These are phyloP conservation scores for Yponomeuta plumbellus DNA, from an alignment of 2,888 invertebrate genomes.

Conservation along the genomic window DNA sequence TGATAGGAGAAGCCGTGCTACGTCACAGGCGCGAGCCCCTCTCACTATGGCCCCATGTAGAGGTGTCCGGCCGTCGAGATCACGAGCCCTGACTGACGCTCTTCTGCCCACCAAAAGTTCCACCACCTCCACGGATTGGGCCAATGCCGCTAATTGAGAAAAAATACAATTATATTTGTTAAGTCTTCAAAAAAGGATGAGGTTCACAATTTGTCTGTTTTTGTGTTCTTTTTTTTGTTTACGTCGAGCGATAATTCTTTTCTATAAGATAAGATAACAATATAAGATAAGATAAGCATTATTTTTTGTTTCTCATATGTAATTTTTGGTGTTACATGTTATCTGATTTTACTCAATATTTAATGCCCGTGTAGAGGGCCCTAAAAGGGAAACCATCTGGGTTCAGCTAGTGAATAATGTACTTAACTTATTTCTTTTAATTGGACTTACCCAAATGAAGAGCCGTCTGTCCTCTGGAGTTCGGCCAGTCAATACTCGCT, in stretches of 20 bases:
- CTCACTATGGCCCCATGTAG: slow-evolving; percentile 88
- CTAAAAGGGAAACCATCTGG: too few species aligned
- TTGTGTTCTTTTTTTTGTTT: too few species aligned
- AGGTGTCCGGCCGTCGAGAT: slow-evolving; percentile 85
- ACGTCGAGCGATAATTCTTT: too few species aligned
- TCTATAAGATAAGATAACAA: too few species aligned
- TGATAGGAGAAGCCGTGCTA: slow-evolving; percentile 79
- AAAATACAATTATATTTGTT: neutral
- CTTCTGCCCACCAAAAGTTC: slow-evolving; percentile 81
- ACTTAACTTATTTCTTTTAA: too few species aligned
- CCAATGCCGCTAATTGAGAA: slow-evolving; percentile 79
- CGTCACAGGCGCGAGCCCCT: slow-evolving; percentile 83
- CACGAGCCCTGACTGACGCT: slow-evolving; percentile 80
- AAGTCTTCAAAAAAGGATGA: neutral
- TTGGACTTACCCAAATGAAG: slow-evolving; percentile 80
- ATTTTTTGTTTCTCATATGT: too few species aligned
- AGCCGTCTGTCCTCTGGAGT: slow-evolving; percentile 87
- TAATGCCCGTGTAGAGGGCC: too few species aligned
- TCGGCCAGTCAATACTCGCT: slow-evolving; percentile 85
- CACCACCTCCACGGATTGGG: slow-evolving; percentile 86
- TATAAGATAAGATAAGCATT: too few species aligned
- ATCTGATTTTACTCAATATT: too few species aligned
- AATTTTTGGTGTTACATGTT: too few species aligned
- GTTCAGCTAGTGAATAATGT: too few species aligned
- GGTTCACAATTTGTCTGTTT: too few species aligned